Percentiles rank a stretch among this genome's conserved stretches.
Evolutionary conservation across 2,797 vertebrate species (phyloP).

Genomic region (Mionectes olivaceus): DNA sequence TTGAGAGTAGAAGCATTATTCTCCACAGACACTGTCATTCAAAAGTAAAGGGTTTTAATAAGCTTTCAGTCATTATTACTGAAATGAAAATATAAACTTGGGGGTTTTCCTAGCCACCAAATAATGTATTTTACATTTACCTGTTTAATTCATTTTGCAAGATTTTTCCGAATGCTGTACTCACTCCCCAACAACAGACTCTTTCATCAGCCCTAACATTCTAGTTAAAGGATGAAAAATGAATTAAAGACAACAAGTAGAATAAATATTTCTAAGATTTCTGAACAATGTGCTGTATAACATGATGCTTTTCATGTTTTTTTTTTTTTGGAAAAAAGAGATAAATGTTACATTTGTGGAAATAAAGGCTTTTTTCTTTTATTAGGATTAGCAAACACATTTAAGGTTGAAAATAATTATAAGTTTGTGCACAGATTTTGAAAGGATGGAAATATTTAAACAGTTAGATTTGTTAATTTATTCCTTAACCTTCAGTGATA

Average conservation of each 20-base stretch:
- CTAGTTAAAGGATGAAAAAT: background rate
- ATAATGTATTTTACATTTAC: background rate
- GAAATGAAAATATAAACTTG: background rate
- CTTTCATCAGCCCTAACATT: background rate
- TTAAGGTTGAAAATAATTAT: background rate
- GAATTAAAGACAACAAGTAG: background rate
- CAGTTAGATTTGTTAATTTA: background rate
- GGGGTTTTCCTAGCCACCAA: background rate
- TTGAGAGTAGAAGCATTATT: background rate
- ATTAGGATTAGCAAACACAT: background rate
- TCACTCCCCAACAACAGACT: background rate
- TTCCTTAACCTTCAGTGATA: background rate
- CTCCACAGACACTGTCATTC: background rate
- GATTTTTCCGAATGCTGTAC: background rate
- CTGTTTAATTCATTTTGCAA: background rate
- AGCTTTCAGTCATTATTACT: background rate
- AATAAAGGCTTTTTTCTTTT: accelerated
- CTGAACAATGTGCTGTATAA: background rate
- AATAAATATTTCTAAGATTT: background rate
- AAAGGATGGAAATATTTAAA: background rate
- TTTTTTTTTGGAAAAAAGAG: background rate
- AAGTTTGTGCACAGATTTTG: background rate
- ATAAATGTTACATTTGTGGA: background rate
- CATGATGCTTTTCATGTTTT: background rate
- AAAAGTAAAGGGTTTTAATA: background rate